Conservation (phyloP, 1,140 invertebrate species). For the Penaeus vannamei region DNA sequence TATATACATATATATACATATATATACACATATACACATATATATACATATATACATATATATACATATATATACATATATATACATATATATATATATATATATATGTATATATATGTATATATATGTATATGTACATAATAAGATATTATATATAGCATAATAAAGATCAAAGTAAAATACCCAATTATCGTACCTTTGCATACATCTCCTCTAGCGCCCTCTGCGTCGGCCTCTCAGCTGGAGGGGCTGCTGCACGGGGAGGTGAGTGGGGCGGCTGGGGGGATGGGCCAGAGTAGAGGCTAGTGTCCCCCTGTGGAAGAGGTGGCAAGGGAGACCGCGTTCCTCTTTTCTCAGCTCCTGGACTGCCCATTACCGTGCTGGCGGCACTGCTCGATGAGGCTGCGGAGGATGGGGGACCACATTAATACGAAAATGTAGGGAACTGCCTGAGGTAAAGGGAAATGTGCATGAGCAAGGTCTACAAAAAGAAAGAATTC, state of each 20-base stretch:
- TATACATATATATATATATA: too few relatives aligned
- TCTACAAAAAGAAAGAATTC: too few relatives aligned
- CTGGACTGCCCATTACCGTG: constrained; percentile 65
- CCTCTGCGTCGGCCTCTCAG: constrained; percentile 81
- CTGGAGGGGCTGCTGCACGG: constrained; percentile 45
- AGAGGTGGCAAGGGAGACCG: constrained; percentile 67
- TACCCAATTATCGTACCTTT: constrained; percentile 74
- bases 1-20: too few relatives aligned
- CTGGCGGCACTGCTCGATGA: constrained; percentile 66
- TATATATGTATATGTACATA: too few relatives aligned
- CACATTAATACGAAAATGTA: background rate
- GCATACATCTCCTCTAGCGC: constrained; percentile 89
- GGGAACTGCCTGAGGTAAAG: too few relatives aligned
- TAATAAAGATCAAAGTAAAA: background rate
- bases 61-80: too few relatives aligned
- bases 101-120: too few relatives aligned
- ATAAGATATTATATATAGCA: too few relatives aligned
- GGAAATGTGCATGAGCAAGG: too few relatives aligned
- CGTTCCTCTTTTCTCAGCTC: constrained; percentile 66
- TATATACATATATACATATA: too few relatives aligned
- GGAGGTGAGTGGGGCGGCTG: constrained; percentile 64
- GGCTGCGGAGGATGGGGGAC: constrained; percentile 28
- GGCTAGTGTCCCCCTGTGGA: constrained; percentile 64
- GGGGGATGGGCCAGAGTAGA: constrained; percentile 58
- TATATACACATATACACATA: too few relatives aligned